Percentiles rank a stretch among this genome's conserved stretches.
phyloP scores from a whole-genome alignment of 2,797 vertebrate genomes.

The Podarcis lilfordi region DNA sequence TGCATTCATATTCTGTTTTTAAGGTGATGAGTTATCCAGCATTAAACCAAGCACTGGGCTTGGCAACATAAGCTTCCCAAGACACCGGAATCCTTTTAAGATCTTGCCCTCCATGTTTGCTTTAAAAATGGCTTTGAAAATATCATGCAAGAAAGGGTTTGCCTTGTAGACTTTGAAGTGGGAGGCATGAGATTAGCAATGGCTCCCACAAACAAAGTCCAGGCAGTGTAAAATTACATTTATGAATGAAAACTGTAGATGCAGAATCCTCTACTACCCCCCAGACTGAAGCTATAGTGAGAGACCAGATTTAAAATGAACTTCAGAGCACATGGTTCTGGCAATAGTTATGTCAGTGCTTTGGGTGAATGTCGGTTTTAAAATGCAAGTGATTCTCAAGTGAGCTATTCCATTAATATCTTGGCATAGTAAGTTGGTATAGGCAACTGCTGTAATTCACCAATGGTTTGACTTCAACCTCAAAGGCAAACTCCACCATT shows the following conservation, averaged over 20 bases:
- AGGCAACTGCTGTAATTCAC: background rate
- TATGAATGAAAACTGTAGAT: background rate
- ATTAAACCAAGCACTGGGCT: constrained; percentile 64
- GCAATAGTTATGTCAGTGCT: background rate
- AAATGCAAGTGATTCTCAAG: background rate
- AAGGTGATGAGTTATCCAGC: constrained; percentile 78
- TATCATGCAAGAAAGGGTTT: constrained; percentile 16
- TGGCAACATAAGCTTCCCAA: constrained; percentile 62
- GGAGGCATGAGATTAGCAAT: background rate
- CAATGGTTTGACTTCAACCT: too few relatives aligned
- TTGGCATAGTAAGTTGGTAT: background rate
- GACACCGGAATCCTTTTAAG: constrained; percentile 55
- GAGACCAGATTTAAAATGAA: background rate
- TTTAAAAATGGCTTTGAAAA: constrained; percentile 30
- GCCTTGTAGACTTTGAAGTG: background rate
- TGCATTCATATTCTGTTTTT: constrained; percentile 77
- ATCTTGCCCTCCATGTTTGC: constrained; percentile 45
- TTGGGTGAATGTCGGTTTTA: background rate
- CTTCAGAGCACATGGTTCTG: background rate
- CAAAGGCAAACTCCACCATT: too few relatives aligned
- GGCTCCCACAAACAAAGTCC: background rate
- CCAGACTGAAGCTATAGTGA: constrained; percentile 16
- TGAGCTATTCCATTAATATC: background rate
- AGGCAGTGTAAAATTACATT: too few relatives aligned
- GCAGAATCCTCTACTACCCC: background rate